A percentile compares a stretch with the other conserved stretches of the same genome.
phyloP scores from a whole-genome alignment of 2,888 invertebrate species.

The Acanthoscelides obtectus region DNA sequence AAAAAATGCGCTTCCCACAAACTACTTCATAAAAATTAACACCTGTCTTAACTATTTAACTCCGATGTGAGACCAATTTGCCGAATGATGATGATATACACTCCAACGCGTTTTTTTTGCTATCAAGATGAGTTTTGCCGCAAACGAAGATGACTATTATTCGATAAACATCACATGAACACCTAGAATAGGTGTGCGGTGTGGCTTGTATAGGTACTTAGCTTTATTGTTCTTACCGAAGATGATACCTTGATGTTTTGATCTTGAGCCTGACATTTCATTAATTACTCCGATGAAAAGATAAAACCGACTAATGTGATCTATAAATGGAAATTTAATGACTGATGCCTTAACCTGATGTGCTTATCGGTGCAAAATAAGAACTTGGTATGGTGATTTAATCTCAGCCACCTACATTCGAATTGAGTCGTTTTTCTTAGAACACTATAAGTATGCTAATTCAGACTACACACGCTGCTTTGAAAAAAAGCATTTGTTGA shows the following conservation, averaged over 20 bases:
- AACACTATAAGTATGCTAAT: neutral
- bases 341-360: neutral
- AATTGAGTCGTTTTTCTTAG: neutral
- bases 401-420: neutral
- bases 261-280: neutral
- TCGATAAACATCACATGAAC: neutral
- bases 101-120: neutral
- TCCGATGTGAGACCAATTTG: too few relatives aligned
- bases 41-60: too few relatives aligned
- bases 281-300: neutral
- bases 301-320: neutral
- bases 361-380: neutral
- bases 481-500: too few relatives aligned
- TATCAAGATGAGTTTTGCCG: neutral
- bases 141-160: neutral
- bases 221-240: neutral
- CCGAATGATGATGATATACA: too few relatives aligned
- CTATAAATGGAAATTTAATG: neutral
- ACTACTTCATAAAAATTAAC: too few relatives aligned
- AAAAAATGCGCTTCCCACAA: too few relatives aligned
- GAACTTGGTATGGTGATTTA: neutral
- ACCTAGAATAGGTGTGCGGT: neutral
- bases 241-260: neutral
- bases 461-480: neutral
- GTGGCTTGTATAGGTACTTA: neutral